phyloP scores from a whole-genome alignment of 2,888 invertebrate species.

The Odontocolon sp. region DNA sequence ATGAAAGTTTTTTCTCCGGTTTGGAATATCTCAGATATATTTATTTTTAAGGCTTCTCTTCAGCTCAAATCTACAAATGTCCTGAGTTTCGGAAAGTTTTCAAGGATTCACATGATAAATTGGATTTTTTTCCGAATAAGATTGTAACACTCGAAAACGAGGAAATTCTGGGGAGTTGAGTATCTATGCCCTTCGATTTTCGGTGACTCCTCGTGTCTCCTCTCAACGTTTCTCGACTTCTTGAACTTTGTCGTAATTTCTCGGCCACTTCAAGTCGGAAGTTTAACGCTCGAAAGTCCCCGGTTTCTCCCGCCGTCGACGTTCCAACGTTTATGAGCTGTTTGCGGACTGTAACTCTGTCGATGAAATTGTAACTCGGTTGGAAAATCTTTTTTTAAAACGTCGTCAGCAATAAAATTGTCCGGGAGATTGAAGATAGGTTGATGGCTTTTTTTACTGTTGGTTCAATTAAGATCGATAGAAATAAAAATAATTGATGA shows the following conservation, averaged over 20 bases:
- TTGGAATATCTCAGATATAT: too few relatives aligned
- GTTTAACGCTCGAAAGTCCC: constrained; percentile 8
- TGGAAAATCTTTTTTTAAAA: constrained; percentile 2
- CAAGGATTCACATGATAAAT: constrained; percentile 33
- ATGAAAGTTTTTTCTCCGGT: too few relatives aligned
- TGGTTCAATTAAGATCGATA: too few relatives aligned
- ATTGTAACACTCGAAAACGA: constrained; percentile 26
- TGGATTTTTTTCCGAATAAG: constrained; percentile 28
- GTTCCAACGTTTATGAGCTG: constrained; percentile 29
- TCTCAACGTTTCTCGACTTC: constrained; percentile 31
- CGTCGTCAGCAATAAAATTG: neutral
- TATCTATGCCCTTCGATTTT: constrained; percentile 14
- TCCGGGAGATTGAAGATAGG: too few relatives aligned
- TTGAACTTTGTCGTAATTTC: constrained; percentile 37
- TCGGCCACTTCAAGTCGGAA: constrained; percentile 19
- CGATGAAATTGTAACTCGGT: constrained; percentile 14
- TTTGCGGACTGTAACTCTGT: constrained; percentile 38
- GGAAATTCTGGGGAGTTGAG: constrained; percentile 10
- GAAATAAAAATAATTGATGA: too few relatives aligned
- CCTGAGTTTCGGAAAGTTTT: constrained; percentile 12
- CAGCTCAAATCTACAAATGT: neutral
- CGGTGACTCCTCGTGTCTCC: neutral
- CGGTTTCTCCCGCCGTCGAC: neutral
- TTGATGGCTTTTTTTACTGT: too few relatives aligned
- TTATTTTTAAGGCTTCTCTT: too few relatives aligned